phyloP scores from a whole-genome alignment of 2,113 vertebrate genomes.

The Nycticebus coucang region DNA sequence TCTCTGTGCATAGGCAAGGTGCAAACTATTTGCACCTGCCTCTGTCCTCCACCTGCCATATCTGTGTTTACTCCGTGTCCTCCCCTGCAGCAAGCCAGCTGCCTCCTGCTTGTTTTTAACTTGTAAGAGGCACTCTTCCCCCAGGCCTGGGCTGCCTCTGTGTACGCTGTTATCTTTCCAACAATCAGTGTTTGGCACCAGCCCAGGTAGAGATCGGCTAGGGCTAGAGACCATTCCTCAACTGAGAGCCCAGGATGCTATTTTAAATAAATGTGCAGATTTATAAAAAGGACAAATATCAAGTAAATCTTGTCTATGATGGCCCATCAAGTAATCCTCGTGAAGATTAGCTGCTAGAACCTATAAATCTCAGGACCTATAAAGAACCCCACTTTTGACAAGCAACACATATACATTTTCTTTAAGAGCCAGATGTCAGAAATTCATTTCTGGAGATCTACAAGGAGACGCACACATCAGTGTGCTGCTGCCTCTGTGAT shows the following conservation, averaged over 20 bases:
- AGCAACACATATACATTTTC: conserved; percentile 64
- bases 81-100: neutral
- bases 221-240: conserved; percentile 12
- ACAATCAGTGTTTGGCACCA: conserved; percentile 18
- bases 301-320: conserved; percentile 64
- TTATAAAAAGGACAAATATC: conserved; percentile 69
- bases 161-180: neutral
- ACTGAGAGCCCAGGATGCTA: neutral
- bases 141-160: neutral
- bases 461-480: conserved; percentile 14
- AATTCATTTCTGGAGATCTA: conserved; percentile 51
- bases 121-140: neutral
- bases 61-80: neutral
- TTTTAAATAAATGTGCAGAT: conserved; percentile 52
- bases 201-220: neutral
- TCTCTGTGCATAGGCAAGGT: neutral
- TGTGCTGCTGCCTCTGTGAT: neutral
- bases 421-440: conserved; percentile 61
- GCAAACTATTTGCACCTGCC: neutral
- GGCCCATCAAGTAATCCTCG: conserved; percentile 42
- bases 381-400: conserved; percentile 63
- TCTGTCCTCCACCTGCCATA: neutral
- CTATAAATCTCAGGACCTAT: conserved; percentile 29
- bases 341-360: conserved; percentile 58
- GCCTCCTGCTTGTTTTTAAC: conserved; percentile 17